A percentile compares a stretch with the other conserved stretches of the same genome.
These are phyloP conservation scores for Homarus gammarus DNA, from an alignment of 2,888 invertebrate species.

Conservation along the genomic window DNA sequence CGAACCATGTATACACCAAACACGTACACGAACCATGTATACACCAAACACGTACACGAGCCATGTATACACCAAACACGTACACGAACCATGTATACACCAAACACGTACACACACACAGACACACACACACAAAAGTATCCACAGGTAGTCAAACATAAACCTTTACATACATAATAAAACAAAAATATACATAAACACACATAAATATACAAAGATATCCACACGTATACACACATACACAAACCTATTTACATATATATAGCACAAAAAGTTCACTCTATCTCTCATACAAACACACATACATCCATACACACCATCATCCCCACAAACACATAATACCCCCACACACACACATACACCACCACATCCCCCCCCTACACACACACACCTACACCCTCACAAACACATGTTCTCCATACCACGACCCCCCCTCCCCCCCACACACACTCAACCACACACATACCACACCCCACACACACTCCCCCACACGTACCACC, in stretches of 20 bases:
- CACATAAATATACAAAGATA: not conserved
- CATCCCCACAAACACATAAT: not conserved
- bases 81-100: too few species aligned
- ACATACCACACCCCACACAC: slow-evolving; percentile 7
- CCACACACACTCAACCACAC: too few species aligned
- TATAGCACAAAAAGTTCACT: not conserved
- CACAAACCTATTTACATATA: slow-evolving; percentile 3
- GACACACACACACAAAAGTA: too few species aligned
- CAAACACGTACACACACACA: too few species aligned
- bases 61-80: too few species aligned
- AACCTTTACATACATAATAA: not conserved
- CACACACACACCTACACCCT: slow-evolving; percentile 14
- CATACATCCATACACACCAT: not conserved
- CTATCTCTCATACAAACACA: too few species aligned
- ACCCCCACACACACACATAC: not conserved
- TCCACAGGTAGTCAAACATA: too few species aligned
- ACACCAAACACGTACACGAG: too few species aligned
- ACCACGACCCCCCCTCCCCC: too few species aligned
- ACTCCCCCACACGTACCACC: not conserved
- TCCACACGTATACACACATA: slow-evolving; percentile 2
- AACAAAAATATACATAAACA: not conserved
- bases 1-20: too few species aligned
- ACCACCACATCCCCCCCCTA: slow-evolving; percentile 3
- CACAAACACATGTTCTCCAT: too few species aligned
- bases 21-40: too few species aligned